Percentiles rank a stretch among this genome's conserved stretches.
Conservation (phyloP, 2,797 vertebrate species). For the Leptatherina wallacei region DNA sequence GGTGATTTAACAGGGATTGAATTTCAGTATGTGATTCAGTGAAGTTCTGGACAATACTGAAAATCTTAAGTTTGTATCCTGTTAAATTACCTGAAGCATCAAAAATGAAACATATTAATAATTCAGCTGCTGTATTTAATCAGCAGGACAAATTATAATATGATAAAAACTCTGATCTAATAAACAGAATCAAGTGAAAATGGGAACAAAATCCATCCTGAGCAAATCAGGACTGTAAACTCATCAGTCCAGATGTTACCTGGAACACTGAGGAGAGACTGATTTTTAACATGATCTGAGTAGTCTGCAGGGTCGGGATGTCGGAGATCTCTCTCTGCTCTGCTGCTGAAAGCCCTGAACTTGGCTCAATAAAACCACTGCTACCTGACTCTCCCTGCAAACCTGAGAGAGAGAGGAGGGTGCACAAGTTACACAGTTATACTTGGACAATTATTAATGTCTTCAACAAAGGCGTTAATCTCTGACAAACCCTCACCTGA, state of each 20-base stretch:
- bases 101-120: too few relatives aligned
- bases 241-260: conserved; percentile 56
- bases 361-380: conserved; percentile 51
- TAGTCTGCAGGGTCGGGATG: conserved; percentile 12
- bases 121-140: too few relatives aligned
- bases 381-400: conserved; percentile 62
- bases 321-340: conserved; percentile 17
- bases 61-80: too few relatives aligned
- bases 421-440: not conserved
- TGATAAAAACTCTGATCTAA: too few relatives aligned
- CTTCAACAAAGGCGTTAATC: too few relatives aligned
- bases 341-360: conserved; percentile 47
- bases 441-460: too few relatives aligned
- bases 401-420: conserved; percentile 38
- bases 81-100: too few relatives aligned
- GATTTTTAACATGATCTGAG: conserved; percentile 45
- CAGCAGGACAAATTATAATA: too few relatives aligned
- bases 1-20: too few relatives aligned
- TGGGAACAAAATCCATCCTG: not conserved
- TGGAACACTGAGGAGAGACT: conserved; percentile 50
- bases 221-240: not conserved
- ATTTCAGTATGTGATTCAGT: too few relatives aligned
- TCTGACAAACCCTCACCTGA: not conserved
- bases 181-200: not conserved
- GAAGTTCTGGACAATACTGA: too few relatives aligned